Conservation (phyloP, 2,797 vertebrate genomes). For the Argya squamiceps region DNA sequence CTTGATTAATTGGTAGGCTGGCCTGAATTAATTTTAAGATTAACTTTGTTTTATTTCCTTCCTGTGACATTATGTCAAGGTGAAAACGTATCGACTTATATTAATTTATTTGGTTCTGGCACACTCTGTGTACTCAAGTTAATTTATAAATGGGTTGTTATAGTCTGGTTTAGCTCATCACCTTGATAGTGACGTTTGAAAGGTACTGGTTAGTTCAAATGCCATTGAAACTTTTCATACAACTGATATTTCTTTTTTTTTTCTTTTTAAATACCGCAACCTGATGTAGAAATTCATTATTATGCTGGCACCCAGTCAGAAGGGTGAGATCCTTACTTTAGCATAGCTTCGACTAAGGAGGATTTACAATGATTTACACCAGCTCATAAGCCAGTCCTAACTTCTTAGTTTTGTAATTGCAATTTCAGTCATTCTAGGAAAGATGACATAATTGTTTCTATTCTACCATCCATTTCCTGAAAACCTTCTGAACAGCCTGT, state of each 20-base stretch:
- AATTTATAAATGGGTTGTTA: slow-evolving; percentile 52
- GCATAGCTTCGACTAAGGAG: background rate
- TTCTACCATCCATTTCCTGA: background rate
- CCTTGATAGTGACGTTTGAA: slow-evolving; percentile 22
- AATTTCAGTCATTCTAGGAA: background rate
- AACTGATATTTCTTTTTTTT: background rate
- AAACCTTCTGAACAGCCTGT: background rate
- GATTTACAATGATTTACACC: background rate
- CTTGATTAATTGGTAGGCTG: slow-evolving; percentile 47
- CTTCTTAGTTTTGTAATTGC: background rate
- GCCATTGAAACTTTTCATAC: background rate
- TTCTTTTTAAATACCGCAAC: background rate
- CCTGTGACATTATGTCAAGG: slow-evolving; percentile 27
- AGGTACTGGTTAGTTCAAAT: slow-evolving; percentile 5
- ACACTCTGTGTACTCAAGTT: background rate
- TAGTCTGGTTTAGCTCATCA: background rate
- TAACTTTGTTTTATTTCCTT: slow-evolving; percentile 45
- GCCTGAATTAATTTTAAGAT: slow-evolving; percentile 47
- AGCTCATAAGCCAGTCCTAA: background rate
- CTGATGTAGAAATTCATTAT: background rate
- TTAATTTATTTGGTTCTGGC: slow-evolving; percentile 25
- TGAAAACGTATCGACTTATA: slow-evolving; percentile 31
- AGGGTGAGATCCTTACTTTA: background rate
- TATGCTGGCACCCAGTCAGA: background rate
- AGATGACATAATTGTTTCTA: background rate